Percentiles rank a stretch among this genome's conserved stretches.
These are phyloP conservation scores for Syrphus vitripennis DNA, from an alignment of 2,888 invertebrate genomes.

Conservation along the genomic window DNA sequence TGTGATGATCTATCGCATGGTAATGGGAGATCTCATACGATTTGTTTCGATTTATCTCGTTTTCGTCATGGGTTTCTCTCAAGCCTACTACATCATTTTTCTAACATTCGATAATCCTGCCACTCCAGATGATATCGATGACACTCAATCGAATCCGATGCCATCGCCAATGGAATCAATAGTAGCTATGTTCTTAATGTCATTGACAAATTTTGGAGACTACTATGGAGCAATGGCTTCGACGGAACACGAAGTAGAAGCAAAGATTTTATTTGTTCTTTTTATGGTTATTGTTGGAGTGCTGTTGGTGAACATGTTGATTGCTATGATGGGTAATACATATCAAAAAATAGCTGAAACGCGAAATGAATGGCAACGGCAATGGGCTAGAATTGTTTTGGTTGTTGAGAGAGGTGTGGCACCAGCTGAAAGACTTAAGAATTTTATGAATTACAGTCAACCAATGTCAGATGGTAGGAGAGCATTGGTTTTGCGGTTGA, in stretches of 20 bases:
- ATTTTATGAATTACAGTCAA: conserved; percentile 95
- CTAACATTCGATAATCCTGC: conserved; percentile 92
- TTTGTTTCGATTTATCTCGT: conserved; percentile 98
- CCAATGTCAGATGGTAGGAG: conserved; percentile 94
- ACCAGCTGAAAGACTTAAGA: conserved; percentile 91
- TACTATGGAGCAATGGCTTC: conserved; percentile 95
- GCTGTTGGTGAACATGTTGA: conserved; percentile 97
- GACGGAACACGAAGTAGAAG: conserved; percentile 93
- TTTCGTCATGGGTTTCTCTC: conserved; percentile 97
- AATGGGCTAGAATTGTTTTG: conserved; percentile 98
- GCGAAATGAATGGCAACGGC: conserved; percentile 97
- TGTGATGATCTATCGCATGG: conserved; percentile 99
- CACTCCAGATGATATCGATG: conserved; percentile 91
- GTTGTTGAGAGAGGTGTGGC: conserved; percentile 98
- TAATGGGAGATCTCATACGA: conserved; percentile 96
- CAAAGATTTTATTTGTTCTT: conserved; percentile 96
- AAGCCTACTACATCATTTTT: conserved; percentile 96
- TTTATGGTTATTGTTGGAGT: conserved; percentile 99
- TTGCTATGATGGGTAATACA: conserved; percentile 99
- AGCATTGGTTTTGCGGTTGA: conserved; percentile 92
- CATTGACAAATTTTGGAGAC: conserved; percentile 97
- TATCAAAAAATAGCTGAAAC: conserved; percentile 99
- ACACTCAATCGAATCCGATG: conserved; percentile 92
- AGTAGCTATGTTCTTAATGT: conserved; percentile 99
- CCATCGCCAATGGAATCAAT: conserved; percentile 96